Evolutionary conservation across 2,888 invertebrate genomes (phyloP).

Genomic region (Athalia circularis): DNA sequence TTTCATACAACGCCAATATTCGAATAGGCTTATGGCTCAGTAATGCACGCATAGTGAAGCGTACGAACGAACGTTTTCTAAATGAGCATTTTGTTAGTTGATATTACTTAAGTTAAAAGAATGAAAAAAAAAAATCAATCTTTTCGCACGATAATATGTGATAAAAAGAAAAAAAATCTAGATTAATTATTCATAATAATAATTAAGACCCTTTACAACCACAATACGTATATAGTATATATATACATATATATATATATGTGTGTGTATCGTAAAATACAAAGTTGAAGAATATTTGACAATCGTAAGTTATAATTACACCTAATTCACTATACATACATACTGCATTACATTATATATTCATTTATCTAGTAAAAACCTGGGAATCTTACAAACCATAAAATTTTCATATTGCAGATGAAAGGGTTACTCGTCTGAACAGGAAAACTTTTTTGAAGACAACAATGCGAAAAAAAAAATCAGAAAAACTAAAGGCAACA

Average conservation of each 20-base stretch:
- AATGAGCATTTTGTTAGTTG: too few relatives aligned
- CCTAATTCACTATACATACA: slow-evolving; percentile 23
- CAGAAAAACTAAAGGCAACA: slow-evolving; percentile 30
- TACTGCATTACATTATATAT: neutral
- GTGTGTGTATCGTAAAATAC: slow-evolving; percentile 50
- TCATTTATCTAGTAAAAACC: slow-evolving; percentile 16
- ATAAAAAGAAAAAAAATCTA: too few relatives aligned
- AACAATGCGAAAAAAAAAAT: slow-evolving; percentile 47
- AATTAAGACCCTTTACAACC: slow-evolving; percentile 78
- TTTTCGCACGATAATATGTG: neutral
- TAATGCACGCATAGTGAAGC: too few relatives aligned
- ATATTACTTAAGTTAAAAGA: neutral
- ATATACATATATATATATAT: slow-evolving; percentile 5
- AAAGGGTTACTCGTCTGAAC: slow-evolving; percentile 50
- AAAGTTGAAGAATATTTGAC: slow-evolving; percentile 49
- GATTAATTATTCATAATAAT: neutral
- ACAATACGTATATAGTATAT: slow-evolving; percentile 77
- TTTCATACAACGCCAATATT: too few relatives aligned
- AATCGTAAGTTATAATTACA: slow-evolving; percentile 39
- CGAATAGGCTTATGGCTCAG: too few relatives aligned
- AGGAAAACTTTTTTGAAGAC: slow-evolving; percentile 36
- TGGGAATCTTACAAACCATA: slow-evolving; percentile 24
- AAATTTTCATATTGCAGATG: slow-evolving; percentile 58
- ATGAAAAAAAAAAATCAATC: neutral
- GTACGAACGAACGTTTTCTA: too few relatives aligned